Percentiles rank a stretch among this genome's conserved stretches.
Evolutionary conservation across 2,113 vertebrate genomes (phyloP).

Genomic region (Limanda limanda): DNA sequence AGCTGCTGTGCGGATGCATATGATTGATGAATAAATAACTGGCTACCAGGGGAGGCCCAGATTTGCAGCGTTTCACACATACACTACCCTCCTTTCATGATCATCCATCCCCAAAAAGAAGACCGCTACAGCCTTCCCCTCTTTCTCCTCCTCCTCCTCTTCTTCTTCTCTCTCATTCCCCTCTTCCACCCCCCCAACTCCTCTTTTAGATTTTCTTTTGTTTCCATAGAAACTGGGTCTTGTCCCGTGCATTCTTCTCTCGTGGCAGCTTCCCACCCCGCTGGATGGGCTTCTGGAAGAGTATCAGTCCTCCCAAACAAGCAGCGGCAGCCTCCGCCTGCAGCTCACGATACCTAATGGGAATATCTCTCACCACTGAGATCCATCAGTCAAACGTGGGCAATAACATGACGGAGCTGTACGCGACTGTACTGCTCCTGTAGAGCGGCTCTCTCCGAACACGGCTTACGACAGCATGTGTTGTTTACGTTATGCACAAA

Average conservation of each 20-base stretch:
- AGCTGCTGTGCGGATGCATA: conserved; percentile 10
- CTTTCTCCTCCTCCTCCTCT: too few species aligned
- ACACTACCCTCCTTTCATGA: conserved; percentile 31
- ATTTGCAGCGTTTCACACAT: conserved; percentile 32
- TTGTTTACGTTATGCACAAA: conserved; percentile 19
- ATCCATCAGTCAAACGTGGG: conserved; percentile 45
- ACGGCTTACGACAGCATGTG: background rate
- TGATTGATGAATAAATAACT: conserved; percentile 58
- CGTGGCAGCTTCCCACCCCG: conserved; percentile 53
- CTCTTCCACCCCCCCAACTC: conserved; percentile 26
- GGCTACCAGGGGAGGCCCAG: conserved; percentile 34
- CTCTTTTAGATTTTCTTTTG: conserved; percentile 68
- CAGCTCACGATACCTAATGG: conserved; percentile 39
- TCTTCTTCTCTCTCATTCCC: background rate
- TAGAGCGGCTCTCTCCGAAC: background rate
- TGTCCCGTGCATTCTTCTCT: conserved; percentile 63
- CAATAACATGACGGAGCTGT: conserved; percentile 20
- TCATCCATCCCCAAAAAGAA: conserved; percentile 51
- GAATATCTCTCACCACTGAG: conserved; percentile 28
- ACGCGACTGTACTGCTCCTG: background rate
- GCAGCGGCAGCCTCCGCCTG: conserved; percentile 32
- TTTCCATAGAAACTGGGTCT: conserved; percentile 81
- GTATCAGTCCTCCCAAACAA: conserved; percentile 59
- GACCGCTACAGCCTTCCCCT: conserved; percentile 17
- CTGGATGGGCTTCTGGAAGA: conserved; percentile 56